phyloP scores from a whole-genome alignment of 2,113 vertebrate genomes.

The Megaptera novaeangliae region DNA sequence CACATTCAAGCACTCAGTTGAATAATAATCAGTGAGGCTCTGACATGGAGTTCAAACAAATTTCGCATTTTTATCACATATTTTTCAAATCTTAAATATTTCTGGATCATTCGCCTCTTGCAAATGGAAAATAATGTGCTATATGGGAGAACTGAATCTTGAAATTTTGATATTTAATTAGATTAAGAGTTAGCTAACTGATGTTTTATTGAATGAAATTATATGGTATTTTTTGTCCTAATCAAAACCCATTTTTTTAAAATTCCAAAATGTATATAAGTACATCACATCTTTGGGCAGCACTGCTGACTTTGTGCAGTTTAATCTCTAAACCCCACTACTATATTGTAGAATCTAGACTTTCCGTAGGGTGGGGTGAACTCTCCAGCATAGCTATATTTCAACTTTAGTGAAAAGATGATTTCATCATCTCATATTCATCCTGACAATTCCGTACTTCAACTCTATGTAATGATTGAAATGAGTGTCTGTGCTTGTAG shows the following conservation, averaged over 20 bases:
- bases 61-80: conserved; percentile 17
- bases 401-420: background rate
- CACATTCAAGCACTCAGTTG: background rate
- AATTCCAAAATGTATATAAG: background rate
- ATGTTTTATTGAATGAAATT: conserved; percentile 6
- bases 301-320: background rate
- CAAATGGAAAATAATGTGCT: background rate
- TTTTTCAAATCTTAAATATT: conserved; percentile 18
- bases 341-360: background rate
- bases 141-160: background rate
- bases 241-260: background rate
- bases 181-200: background rate
- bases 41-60: background rate
- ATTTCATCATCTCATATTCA: background rate
- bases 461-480: background rate
- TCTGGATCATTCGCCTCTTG: background rate
- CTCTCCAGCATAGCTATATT: background rate
- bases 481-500: background rate
- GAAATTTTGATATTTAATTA: background rate
- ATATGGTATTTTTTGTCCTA: background rate
- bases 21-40: background rate
- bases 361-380: background rate
- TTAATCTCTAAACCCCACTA: background rate
- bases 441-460: background rate
- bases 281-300: background rate